Conservation (phyloP, 2,113 vertebrate species). For the Nannospalax galili region DNA sequence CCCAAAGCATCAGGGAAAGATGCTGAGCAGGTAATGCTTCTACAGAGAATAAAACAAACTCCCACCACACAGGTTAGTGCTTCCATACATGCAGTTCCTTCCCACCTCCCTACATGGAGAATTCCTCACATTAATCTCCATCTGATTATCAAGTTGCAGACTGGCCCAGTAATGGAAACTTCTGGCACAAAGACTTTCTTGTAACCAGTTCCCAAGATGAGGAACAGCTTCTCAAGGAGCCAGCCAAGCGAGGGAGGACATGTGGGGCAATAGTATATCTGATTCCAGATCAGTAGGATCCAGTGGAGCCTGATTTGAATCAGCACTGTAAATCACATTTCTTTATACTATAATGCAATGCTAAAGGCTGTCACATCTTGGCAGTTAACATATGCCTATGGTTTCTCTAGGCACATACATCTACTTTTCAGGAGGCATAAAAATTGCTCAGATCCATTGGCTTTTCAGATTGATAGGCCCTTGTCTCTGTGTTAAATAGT, state of each 20-base stretch:
- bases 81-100: too few relatives aligned
- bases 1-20: too few relatives aligned
- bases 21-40: fast-evolving
- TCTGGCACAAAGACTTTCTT: neutral
- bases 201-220: fast-evolving
- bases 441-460: neutral
- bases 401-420: fast-evolving
- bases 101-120: neutral
- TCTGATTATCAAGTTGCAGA: neutral
- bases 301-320: neutral
- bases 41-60: neutral
- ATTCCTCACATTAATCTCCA: neutral
- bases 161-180: neutral
- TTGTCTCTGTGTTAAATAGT: neutral
- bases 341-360: neutral
- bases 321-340: too few relatives aligned
- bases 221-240: neutral
- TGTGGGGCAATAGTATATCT: neutral
- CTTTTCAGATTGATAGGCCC: neutral
- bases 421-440: too few relatives aligned
- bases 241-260: neutral
- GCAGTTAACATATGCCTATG: too few relatives aligned
- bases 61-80: neutral
- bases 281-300: neutral
- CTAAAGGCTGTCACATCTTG: neutral